Evolutionary conservation across 2,888 invertebrate genomes (phyloP).

Genomic region (Lissocephala sabroskyi): DNA sequence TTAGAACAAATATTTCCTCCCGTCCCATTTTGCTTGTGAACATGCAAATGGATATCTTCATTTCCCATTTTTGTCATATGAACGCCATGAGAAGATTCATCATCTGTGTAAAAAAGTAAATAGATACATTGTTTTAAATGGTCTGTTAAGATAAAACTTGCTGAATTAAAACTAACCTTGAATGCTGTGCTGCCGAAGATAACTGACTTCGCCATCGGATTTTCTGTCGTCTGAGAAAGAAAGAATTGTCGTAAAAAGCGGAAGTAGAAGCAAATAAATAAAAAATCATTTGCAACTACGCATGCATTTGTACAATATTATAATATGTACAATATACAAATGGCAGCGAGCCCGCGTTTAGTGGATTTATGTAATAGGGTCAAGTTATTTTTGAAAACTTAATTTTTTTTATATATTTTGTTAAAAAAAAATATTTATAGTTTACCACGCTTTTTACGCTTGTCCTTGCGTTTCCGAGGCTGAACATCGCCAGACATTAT

Average conservation of each 20-base stretch:
- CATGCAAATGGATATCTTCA: slow-evolving; percentile 84
- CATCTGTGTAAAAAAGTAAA: slow-evolving; percentile 35
- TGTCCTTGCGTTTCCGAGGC: slow-evolving; percentile 89
- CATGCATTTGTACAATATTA: neutral
- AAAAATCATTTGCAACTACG: neutral
- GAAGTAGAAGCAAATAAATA: no score
- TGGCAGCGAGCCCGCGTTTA: slow-evolving; percentile 43
- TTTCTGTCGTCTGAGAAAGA: slow-evolving; percentile 70
- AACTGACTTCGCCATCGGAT: slow-evolving; percentile 69
- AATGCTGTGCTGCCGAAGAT: slow-evolving; percentile 68
- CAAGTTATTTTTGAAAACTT: slow-evolving; percentile 64
- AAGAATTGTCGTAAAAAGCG: no score
- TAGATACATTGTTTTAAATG: no score
- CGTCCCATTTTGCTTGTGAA: slow-evolving; percentile 82
- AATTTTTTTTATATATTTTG: slow-evolving; percentile 49
- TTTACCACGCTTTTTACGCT: slow-evolving; percentile 82
- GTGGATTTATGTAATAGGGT: slow-evolving; percentile 69
- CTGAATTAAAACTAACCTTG: slow-evolving; percentile 58
- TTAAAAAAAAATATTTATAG: neutral
- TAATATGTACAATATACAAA: neutral
- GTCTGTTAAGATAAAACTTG: no score
- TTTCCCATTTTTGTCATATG: slow-evolving; percentile 73
- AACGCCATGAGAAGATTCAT: slow-evolving; percentile 71
- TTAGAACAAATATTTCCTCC: slow-evolving; percentile 90
- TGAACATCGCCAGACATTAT: slow-evolving; percentile 91